A percentile compares a stretch with the other conserved stretches of the same genome.
Evolutionary conservation across 2,797 vertebrate species (phyloP).

Genomic region (Mallotus villosus): DNA sequence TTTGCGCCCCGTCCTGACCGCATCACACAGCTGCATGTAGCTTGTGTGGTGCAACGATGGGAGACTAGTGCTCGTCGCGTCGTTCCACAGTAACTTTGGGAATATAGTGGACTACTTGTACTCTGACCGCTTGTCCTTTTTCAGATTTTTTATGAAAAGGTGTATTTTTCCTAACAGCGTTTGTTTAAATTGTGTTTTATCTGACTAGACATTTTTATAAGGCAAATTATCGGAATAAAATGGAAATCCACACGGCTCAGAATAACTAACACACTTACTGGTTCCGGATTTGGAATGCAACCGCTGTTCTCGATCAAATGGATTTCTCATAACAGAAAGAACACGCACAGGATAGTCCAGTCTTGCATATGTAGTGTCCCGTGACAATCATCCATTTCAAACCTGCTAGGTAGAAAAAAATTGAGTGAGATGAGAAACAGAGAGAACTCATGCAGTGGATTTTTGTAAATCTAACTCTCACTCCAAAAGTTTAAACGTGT

Average conservation of each 20-base stretch:
- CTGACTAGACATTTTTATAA: neutral
- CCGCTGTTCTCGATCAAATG: conserved; percentile 40
- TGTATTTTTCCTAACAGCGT: conserved; percentile 1
- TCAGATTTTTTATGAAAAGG: neutral
- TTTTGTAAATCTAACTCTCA: neutral
- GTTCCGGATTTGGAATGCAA: conserved; percentile 63
- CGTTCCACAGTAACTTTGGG: conserved; percentile 2
- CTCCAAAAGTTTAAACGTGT: conserved; percentile 3
- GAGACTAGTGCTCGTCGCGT: conserved; percentile 23
- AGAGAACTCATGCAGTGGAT: conserved; percentile 12
- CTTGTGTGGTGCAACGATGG: conserved; percentile 28
- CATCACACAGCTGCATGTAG: conserved; percentile 63
- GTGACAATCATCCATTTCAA: conserved; percentile 36
- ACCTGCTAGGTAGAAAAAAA: conserved; percentile 30
- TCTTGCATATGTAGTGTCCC: conserved; percentile 15
- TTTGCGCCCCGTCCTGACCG: conserved; percentile 70
- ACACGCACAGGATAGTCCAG: conserved; percentile 10
- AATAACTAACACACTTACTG: conserved; percentile 65
- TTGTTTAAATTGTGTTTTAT: neutral
- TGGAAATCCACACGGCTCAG: conserved; percentile 14
- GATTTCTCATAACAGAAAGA: conserved; percentile 5
- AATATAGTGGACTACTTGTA: conserved; percentile 11
- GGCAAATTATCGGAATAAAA: neutral
- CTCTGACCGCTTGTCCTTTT: neutral
- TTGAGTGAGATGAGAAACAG: conserved; percentile 6